Base-by-base conservation (phyloP, 2,113 vertebrate species). In the Phyllopteryx taeniolatus region DNA sequence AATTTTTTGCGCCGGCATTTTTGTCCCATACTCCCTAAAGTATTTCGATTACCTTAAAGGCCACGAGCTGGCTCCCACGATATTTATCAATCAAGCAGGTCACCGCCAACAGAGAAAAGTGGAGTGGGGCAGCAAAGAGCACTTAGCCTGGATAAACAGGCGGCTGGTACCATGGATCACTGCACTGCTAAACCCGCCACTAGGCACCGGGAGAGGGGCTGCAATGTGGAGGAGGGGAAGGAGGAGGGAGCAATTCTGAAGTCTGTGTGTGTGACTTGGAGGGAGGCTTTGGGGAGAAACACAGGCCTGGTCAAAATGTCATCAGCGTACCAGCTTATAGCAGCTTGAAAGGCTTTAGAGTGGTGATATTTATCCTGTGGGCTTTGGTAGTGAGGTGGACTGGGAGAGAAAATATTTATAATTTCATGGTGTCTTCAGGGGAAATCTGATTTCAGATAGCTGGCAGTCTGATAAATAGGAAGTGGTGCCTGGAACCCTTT, bases 361-460 rank as follows among this genome's bases (percentile, higher is more conserved):
- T 90, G 91, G 89, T 91, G 90, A 92, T 91, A 92, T 93, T 92
- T 92, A 91, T 93, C 91, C 90, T 85, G 83, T 90, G 90, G 92
- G 91, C 88, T 91, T 91, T 85, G 82, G 83, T 79, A 73, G 79
- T 76, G 86, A 85, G 84, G 87, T 88, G 88, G 83, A 90, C 81
- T 81, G 85, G 87, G 89, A 85, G 85, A 89, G 86, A 88, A 88
- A 90, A 90, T 91, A 92, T 89, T 85, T 91, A 91, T 93, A 92
- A 93, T 93, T 93, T 93, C 92, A 93, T 85, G 87, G 90, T 92
- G 88, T 91, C 91, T 93, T 93, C 90, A 80, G 91, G 93, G 92
- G 88, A 91, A 93, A 93, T 93, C 92, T 93, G 91, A 93, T 93
- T 92, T 92, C 86, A 89, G 88, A 91, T 87, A 89, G 87, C 87